Percentiles rank a stretch among this genome's conserved stretches.
Conservation (phyloP, 2,113 vertebrate species). For the Lonchura striata region DNA sequence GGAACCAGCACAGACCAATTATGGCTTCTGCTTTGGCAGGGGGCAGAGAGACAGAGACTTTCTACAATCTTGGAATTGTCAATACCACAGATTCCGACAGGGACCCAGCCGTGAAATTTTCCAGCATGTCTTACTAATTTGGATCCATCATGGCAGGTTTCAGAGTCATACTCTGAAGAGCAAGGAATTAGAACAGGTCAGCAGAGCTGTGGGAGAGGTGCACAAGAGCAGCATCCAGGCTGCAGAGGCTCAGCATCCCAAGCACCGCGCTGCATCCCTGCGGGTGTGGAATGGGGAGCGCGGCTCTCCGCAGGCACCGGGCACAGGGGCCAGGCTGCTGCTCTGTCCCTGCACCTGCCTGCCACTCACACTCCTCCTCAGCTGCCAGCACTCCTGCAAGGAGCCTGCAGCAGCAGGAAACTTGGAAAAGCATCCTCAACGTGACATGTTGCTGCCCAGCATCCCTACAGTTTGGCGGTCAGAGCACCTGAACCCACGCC, state of each 20-base stretch:
- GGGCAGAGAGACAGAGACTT: no score
- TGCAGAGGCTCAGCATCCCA: neutral
- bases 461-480: neutral
- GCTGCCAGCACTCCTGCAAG: neutral
- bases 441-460: neutral
- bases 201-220: neutral
- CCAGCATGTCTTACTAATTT: neutral
- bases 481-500: neutral
- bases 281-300: neutral
- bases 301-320: neutral
- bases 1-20: no score
- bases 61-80: no score
- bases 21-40: no score
- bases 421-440: neutral
- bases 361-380: neutral
- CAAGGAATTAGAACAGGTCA: neutral
- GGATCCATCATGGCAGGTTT: neutral
- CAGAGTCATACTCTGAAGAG: neutral
- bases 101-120: neutral
- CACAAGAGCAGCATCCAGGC: neutral
- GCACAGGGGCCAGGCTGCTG: neutral
- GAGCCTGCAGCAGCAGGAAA: neutral
- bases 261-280: no score
- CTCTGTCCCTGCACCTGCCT: rapidly evolving
- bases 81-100: no score